These are phyloP conservation scores for Coryphaenoides rupestris DNA, from an alignment of 2,113 vertebrate genomes.

Conservation along the genomic window DNA sequence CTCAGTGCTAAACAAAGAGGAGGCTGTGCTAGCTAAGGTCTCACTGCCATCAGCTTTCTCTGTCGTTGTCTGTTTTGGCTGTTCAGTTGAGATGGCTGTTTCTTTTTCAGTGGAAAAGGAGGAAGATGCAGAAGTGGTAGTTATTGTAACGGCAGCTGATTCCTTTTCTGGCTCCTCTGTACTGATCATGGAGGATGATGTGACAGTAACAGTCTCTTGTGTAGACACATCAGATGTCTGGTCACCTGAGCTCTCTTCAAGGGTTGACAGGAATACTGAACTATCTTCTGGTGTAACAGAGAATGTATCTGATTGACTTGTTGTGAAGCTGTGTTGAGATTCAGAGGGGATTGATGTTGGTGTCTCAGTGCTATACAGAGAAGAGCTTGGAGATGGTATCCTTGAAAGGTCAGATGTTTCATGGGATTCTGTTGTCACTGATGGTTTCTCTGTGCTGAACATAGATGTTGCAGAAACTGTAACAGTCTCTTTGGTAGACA, in stretches of 20 bases:
- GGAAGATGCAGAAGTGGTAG: neutral
- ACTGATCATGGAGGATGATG: neutral
- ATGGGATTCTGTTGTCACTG: neutral
- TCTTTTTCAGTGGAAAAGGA: neutral
- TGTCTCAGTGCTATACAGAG: constrained; percentile 18
- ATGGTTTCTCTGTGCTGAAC: neutral
- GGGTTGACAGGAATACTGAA: neutral
- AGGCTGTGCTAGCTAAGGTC: neutral
- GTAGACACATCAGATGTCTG: neutral
- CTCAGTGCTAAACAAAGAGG: neutral
- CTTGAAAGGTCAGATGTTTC: neutral
- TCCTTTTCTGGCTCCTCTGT: neutral
- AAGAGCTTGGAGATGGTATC: neutral
- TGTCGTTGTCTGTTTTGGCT: neutral
- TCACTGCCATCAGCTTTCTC: neutral
- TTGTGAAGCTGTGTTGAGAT: neutral
- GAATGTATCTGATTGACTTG: neutral
- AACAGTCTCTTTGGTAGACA: constrained; percentile 18
- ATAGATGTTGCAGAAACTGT: neutral
- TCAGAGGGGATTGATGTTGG: constrained; percentile 12
- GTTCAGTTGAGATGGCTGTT: neutral
- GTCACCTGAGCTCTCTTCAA: constrained; percentile 13
- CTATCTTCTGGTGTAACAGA: neutral
- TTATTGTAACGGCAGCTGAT: neutral
- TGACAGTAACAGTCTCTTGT: neutral